Conservation (phyloP, 2,797 vertebrate genomes). For the Chaenodraco wilsoni region DNA sequence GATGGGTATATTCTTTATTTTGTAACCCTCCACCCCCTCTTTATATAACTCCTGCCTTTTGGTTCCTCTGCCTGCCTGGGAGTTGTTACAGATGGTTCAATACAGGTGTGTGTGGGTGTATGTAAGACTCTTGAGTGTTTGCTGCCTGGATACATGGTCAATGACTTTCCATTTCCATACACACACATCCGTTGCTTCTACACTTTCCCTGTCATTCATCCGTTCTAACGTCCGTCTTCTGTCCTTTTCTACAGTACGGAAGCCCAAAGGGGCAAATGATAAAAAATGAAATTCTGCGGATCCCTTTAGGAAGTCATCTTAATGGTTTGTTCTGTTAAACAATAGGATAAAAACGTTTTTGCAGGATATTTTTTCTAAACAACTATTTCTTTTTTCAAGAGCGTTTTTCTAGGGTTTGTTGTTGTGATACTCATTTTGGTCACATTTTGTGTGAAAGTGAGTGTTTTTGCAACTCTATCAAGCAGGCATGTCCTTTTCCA, state of each 20-base stretch:
- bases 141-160: constrained; percentile 10
- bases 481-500: constrained; percentile 1
- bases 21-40: constrained; percentile 53
- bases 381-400: too few species aligned
- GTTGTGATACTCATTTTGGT: too few species aligned
- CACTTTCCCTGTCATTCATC: constrained; percentile 1
- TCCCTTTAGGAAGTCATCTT: too few species aligned
- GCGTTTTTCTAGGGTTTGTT: too few species aligned
- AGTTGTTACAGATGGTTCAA: constrained; percentile 68
- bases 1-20: constrained; percentile 78
- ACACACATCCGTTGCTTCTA: not conserved
- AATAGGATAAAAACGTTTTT: too few species aligned
- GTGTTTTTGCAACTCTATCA: constrained; percentile 10
- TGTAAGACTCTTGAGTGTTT: constrained; percentile 9
- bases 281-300: not conserved
- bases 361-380: too few species aligned
- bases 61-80: constrained; percentile 48
- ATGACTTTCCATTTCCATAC: constrained; percentile 16
- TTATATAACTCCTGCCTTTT: constrained; percentile 63
- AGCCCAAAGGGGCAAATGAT: not conserved
- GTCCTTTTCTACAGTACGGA: constrained; percentile 13
- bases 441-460: not conserved
- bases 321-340: too few species aligned
- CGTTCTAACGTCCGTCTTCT: constrained; percentile 17
- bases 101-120: constrained; percentile 3